Evolutionary conservation across 2,113 vertebrate genomes (phyloP), one percentile per base, ranked within the genome.

Genomic region (Astatoreochromis straeleni): DNA sequence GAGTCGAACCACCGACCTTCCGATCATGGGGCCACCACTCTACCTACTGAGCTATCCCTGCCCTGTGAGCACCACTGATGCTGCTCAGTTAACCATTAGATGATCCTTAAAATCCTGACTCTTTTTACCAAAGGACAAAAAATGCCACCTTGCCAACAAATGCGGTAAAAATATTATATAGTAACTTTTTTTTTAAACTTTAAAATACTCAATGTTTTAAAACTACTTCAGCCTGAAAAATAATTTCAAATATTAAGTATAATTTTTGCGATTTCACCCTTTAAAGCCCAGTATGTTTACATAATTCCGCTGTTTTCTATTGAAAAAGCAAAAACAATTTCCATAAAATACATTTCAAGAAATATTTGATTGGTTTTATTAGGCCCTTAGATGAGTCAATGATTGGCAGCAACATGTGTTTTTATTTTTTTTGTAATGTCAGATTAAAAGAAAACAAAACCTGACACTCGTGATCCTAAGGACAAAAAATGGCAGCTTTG

Each of bases 401-500:
- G 0, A 60, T 60, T 60, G 2, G 57, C 0, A 60, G 57, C 57
- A 33, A 60, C 57, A 60, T 60, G 29, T 60, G 2, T 19, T 10
- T 60, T 10, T 60, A 0, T 9, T 1, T 9, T 31, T 55, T 60
- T 6, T 33, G 57, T 33, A 60, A 60, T 60, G 57, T 60, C 16
- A 60, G 16, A 60, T 4, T 63, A 33, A 63, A 58, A 14, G 4
- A 57, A 26, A 26, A 57, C 0, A 57, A 2, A 60, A 63, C 5
- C 58, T 3, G 58, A 33, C 5, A 19, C 9, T 0, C 0, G 0
- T 63, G 58, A 33, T 33, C 58, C 2, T 11, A 4, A 63, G 29
- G 29, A 63, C 16, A 63, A 63, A 11, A 63, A 33, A 1, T 60
- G 29, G 1, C 58, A 63, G 16, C 58, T 63, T 33, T 0, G 24